phyloP scores from a whole-genome alignment of 2,888 invertebrate species.

The Xestia xanthographa region DNA sequence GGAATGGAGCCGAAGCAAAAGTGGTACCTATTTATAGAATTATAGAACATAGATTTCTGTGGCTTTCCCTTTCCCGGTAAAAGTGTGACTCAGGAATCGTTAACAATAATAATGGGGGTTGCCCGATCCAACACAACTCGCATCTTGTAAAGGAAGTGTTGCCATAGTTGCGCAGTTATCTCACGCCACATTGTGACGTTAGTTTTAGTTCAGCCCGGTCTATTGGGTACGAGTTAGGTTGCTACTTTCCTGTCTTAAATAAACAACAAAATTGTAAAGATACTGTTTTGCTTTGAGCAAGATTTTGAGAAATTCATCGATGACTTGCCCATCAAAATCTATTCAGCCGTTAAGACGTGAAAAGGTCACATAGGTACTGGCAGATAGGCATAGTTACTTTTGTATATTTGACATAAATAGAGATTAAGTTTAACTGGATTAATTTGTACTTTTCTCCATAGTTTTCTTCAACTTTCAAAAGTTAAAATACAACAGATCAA shows the following conservation, averaged over 20 bases:
- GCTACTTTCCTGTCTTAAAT: slow-evolving; percentile 11
- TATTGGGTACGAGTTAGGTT: slow-evolving; percentile 61
- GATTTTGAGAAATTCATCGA: background rate
- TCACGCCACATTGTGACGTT: slow-evolving; percentile 69
- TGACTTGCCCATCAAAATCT: background rate
- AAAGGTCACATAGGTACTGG: background rate
- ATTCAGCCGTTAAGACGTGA: background rate
- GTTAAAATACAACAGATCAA: background rate
- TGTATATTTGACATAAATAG: background rate
- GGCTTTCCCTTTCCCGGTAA: too few species aligned
- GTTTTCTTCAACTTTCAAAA: background rate
- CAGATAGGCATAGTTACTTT: background rate
- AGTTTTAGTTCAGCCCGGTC: slow-evolving; percentile 69
- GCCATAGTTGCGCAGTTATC: slow-evolving; percentile 74
- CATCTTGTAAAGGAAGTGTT: slow-evolving; percentile 37
- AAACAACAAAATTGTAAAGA: background rate
- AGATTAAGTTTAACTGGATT: background rate
- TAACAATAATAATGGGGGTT: background rate
- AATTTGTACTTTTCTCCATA: background rate
- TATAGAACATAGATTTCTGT: too few species aligned
- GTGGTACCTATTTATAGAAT: too few species aligned
- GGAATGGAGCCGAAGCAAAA: background rate
- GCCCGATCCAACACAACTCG: slow-evolving; percentile 42
- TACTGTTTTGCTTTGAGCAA: background rate
- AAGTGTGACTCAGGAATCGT: background rate